Conservation (phyloP, 2,888 invertebrate species). For the Pollenia griseotomentosa region DNA sequence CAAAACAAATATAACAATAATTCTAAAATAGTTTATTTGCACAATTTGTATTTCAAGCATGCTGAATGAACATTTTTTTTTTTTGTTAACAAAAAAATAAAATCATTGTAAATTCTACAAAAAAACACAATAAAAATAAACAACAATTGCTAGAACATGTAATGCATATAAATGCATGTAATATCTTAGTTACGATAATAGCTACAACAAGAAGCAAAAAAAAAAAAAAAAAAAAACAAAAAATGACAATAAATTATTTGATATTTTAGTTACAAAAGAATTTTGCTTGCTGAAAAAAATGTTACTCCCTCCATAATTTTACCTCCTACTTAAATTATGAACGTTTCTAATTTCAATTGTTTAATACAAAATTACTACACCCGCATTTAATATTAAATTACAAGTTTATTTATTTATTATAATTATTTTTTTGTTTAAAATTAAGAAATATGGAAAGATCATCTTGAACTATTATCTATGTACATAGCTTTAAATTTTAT, state of each 20-base stretch:
- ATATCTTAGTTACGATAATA: conserved; percentile 10
- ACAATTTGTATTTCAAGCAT: conserved; percentile 44
- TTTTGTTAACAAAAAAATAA: conserved; percentile 34
- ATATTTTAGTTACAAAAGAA: conserved; percentile 37
- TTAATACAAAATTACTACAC: conserved; percentile 16
- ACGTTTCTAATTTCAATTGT: conserved; percentile 7
- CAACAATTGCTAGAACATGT: conserved; percentile 46
- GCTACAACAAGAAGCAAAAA: background rate
- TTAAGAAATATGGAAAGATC: conserved; percentile 1
- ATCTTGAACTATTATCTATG: background rate
- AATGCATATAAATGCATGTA: conserved; percentile 50
- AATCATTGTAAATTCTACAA: background rate
- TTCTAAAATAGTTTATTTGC: conserved; percentile 51
- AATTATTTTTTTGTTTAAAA: background rate
- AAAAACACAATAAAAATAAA: background rate
- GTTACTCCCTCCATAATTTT: background rate
- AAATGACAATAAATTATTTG: conserved; percentile 33
- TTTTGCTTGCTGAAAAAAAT: conserved; percentile 9
- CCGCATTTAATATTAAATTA: conserved; percentile 25
- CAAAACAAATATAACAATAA: conserved; percentile 34
- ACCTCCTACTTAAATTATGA: background rate
- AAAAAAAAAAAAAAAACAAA: background rate
- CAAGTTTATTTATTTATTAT: background rate
- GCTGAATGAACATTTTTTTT: conserved; percentile 25
- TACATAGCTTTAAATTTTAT: background rate